These are phyloP conservation scores for Macrobrachium rosenbergii DNA, from an alignment of 1,140 invertebrate genomes.

Conservation along the genomic window DNA sequence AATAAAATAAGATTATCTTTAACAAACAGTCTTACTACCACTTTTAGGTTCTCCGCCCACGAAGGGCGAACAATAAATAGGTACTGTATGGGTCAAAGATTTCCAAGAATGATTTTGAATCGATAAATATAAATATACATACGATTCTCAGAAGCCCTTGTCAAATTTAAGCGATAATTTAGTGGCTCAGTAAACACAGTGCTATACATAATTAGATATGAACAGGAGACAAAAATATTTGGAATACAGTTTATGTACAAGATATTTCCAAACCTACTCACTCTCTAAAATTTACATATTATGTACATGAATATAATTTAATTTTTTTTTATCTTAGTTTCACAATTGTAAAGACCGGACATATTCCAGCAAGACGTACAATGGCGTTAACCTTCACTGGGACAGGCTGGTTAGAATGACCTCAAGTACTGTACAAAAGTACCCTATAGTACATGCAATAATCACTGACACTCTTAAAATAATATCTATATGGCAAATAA, in stretches of 20 bases:
- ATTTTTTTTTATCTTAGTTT: background rate
- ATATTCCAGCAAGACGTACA: too few relatives aligned
- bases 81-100: background rate
- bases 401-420: too few relatives aligned
- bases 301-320: conserved; percentile 38
- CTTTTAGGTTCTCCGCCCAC: background rate
- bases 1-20: background rate
- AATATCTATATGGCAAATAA: too few relatives aligned
- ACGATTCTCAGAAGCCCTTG: conserved; percentile 6
- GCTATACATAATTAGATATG: conserved; percentile 42
- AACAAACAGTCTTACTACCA: background rate
- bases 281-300: conserved; percentile 45
- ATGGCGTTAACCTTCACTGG: too few relatives aligned
- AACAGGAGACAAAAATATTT: conserved; percentile 41
- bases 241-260: conserved; percentile 43
- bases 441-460: too few relatives aligned
- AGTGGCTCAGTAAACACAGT: conserved; percentile 35
- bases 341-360: background rate
- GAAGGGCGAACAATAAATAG: background rate
- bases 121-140: conserved; percentile 26
- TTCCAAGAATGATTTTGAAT: conserved; percentile 13
- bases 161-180: conserved; percentile 18
- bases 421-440: too few relatives aligned
- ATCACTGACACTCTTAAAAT: too few relatives aligned
- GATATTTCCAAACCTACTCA: conserved; percentile 45